Conservation (phyloP, 30 jellyfish, hydroid and myxozoan species). For the Mastigias papua region DNA sequence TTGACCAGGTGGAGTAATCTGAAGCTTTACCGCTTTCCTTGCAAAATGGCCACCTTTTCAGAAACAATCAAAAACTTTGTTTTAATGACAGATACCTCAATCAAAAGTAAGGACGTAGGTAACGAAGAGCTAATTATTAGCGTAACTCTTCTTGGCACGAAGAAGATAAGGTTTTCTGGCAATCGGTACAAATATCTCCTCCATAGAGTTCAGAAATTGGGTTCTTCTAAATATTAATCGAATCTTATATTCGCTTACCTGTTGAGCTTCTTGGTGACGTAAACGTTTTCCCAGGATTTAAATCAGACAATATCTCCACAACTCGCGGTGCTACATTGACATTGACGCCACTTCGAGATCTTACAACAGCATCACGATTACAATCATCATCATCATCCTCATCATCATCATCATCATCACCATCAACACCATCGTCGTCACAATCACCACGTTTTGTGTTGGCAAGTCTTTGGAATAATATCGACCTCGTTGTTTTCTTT, state of each 20-base stretch:
- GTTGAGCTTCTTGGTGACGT: constrained; percentile 90
- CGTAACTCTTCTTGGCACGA: too few relatives aligned
- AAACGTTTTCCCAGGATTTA: constrained; percentile 52
- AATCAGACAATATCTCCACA: neutral
- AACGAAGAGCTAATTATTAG: too few relatives aligned
- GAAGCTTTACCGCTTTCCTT: constrained; percentile 45
- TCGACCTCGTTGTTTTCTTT: constrained; percentile 54
- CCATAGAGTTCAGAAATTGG: too few relatives aligned
- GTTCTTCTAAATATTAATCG: too few relatives aligned
- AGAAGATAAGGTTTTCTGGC: too few relatives aligned
- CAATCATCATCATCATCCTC: too few relatives aligned
- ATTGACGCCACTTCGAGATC: constrained; percentile 15
- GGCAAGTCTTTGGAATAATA: constrained; percentile 39
- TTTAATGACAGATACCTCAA: too few relatives aligned
- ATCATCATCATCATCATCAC: constrained; percentile 21
- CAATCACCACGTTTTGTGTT: neutral
- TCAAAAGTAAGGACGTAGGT: too few relatives aligned
- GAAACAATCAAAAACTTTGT: too few relatives aligned
- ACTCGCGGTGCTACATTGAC: neutral
- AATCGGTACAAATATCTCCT: too few relatives aligned
- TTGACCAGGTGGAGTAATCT: constrained; percentile 63
- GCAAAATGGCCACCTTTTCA: constrained; percentile 71
- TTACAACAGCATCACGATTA: neutral
- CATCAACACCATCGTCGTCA: constrained; percentile 9
- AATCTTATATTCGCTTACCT: constrained; percentile 63